These are phyloP conservation scores for Tribolium castaneum DNA, from an alignment of 1,140 invertebrate genomes.

Conservation along the genomic window DNA sequence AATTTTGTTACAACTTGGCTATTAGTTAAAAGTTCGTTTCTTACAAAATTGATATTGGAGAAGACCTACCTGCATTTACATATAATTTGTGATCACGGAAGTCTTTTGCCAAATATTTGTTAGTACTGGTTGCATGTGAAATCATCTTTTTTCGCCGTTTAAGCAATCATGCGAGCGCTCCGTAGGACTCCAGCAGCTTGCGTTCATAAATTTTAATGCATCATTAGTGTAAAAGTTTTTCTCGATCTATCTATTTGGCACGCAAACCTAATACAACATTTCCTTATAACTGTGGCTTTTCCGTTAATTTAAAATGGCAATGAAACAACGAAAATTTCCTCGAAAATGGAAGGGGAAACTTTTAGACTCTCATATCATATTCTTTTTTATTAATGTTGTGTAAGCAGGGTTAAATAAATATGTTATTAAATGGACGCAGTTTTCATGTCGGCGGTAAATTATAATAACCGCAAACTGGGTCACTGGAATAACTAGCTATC, in stretches of 20 bases:
- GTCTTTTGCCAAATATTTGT: not conserved
- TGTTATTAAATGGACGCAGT: slow-evolving; percentile 1
- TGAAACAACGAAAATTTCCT: not conserved
- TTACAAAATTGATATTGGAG: too few species aligned
- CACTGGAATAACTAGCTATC: slow-evolving; percentile 20
- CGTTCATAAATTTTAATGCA: slow-evolving; percentile 34
- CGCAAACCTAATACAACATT: slow-evolving; percentile 29
- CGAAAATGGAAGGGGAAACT: too few species aligned
- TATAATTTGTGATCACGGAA: not conserved
- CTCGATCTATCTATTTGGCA: slow-evolving; percentile 17
- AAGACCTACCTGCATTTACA: not conserved
- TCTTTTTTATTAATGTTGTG: not conserved
- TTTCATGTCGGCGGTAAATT: slow-evolving; percentile 21
- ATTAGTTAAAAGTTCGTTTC: too few species aligned
- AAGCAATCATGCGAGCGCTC: not conserved
- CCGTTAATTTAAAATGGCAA: slow-evolving; percentile 11
- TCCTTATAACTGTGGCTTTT: slow-evolving; percentile 15
- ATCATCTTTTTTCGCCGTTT: not conserved
- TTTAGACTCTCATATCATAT: not conserved
- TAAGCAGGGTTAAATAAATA: not conserved
- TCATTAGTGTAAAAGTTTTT: slow-evolving; percentile 31
- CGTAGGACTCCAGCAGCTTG: not conserved
- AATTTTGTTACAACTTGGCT: too few species aligned
- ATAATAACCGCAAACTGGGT: slow-evolving; percentile 29
- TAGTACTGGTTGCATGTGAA: not conserved